These are phyloP conservation scores for Tetramorium alpestre DNA, from an alignment of 1,140 invertebrate species.

Conservation along the genomic window DNA sequence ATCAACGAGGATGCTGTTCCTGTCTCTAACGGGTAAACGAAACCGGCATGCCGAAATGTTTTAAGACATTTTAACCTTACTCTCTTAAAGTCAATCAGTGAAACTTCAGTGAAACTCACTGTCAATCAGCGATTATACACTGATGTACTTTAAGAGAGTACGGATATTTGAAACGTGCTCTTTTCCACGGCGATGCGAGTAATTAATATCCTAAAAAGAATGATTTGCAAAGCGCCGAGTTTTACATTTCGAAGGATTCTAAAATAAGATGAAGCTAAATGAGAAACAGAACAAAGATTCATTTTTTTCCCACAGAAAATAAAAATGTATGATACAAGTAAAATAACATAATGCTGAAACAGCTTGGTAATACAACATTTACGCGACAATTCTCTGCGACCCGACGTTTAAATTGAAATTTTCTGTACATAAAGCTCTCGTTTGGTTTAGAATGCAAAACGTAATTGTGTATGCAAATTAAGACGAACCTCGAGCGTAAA, in stretches of 20 bases:
- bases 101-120: too few species aligned
- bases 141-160: too few species aligned
- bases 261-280: background rate
- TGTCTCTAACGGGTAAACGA: conserved; percentile 30
- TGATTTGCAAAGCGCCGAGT: background rate
- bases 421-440: background rate
- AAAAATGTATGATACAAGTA: background rate
- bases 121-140: too few species aligned
- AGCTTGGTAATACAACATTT: background rate
- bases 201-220: background rate
- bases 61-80: background rate
- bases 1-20: conserved; percentile 11
- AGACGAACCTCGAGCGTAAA: background rate
- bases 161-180: background rate
- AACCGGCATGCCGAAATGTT: background rate
- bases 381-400: background rate
- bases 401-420: conserved; percentile 28
- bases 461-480: conserved; percentile 58
- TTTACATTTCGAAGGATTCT: background rate
- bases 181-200: background rate
- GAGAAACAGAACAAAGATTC: background rate
- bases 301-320: background rate
- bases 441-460: background rate
- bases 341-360: background rate
- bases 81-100: too few species aligned